Conservation (phyloP, 2,113 vertebrate genomes). For the Lucifuga dentata region DNA sequence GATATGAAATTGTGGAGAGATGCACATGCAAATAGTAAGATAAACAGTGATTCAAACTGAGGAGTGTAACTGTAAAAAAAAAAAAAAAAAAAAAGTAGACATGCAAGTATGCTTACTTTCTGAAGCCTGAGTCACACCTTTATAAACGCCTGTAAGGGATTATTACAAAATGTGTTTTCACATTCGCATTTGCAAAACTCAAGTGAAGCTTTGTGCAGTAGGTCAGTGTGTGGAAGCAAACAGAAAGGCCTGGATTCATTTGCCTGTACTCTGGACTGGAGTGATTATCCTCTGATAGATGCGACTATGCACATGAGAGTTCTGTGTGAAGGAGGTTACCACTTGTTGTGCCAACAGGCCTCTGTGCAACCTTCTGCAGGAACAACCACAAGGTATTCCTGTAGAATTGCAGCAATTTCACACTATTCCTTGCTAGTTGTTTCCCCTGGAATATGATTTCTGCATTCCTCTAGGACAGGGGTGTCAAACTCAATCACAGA, state of each 20-base stretch:
- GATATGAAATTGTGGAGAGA: too few species aligned
- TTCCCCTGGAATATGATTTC: slow-evolving; percentile 12
- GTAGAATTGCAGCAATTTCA: background rate
- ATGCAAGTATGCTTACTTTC: slow-evolving; percentile 11
- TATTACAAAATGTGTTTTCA: background rate
- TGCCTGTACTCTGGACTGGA: slow-evolving; percentile 1
- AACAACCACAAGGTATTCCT: background rate
- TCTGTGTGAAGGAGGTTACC: background rate
- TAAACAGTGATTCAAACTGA: slow-evolving; percentile 10
- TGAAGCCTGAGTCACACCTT: slow-evolving; percentile 13
- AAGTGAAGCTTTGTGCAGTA: background rate
- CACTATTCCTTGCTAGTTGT: slow-evolving; percentile 4
- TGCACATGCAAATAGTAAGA: too few species aligned
- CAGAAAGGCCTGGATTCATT: background rate
- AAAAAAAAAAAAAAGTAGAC: too few species aligned
- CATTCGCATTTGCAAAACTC: background rate
- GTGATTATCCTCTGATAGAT: slow-evolving; percentile 1
- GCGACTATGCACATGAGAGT: slow-evolving; percentile 15
- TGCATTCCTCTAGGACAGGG: too few species aligned
- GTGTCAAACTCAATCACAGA: too few species aligned
- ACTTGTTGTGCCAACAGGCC: background rate
- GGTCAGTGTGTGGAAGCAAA: slow-evolving; percentile 8
- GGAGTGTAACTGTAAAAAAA: too few species aligned
- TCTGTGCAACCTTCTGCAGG: background rate
- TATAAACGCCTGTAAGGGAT: slow-evolving; percentile 21